These are phyloP conservation scores for Limnephilus lunatus DNA, from an alignment of 2,888 invertebrate genomes.

Conservation along the genomic window DNA sequence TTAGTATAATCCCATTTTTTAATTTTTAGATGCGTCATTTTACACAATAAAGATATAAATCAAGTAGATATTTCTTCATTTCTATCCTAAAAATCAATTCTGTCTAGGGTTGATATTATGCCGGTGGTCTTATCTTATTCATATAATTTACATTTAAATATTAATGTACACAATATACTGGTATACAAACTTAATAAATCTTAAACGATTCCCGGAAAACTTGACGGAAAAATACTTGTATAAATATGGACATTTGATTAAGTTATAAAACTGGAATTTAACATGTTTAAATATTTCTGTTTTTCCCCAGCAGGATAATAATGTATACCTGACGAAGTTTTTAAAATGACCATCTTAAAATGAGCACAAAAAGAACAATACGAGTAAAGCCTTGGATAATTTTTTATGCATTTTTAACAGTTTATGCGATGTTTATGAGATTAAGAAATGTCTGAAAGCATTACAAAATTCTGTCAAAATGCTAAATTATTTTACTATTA, in stretches of 20 bases:
- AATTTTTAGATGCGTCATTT: too few species aligned
- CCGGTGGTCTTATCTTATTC: not conserved
- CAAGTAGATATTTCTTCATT: not conserved
- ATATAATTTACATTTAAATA: not conserved
- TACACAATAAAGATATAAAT: not conserved
- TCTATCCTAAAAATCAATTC: not conserved
- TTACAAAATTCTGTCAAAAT: not conserved
- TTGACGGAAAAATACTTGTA: not conserved
- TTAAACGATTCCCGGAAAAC: not conserved
- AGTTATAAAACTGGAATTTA: too few species aligned
- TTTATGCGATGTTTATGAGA: too few species aligned
- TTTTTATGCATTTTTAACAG: not conserved
- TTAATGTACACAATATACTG: not conserved
- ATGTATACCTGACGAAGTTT: not conserved
- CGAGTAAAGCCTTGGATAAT: not conserved
- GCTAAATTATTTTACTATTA: not conserved
- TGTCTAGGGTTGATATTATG: too few species aligned
- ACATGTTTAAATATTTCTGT: not conserved
- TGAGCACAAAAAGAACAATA: not conserved
- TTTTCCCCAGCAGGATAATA: not conserved
- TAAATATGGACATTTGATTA: not conserved
- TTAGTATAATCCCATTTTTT: too few species aligned
- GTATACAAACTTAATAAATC: too few species aligned
- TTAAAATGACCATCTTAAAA: not conserved
- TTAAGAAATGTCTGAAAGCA: not conserved